A percentile compares a stretch with the other conserved stretches of the same genome.
These are phyloP conservation scores for Pluvianellus socialis DNA, from an alignment of 2,113 vertebrate genomes.

Conservation along the genomic window DNA sequence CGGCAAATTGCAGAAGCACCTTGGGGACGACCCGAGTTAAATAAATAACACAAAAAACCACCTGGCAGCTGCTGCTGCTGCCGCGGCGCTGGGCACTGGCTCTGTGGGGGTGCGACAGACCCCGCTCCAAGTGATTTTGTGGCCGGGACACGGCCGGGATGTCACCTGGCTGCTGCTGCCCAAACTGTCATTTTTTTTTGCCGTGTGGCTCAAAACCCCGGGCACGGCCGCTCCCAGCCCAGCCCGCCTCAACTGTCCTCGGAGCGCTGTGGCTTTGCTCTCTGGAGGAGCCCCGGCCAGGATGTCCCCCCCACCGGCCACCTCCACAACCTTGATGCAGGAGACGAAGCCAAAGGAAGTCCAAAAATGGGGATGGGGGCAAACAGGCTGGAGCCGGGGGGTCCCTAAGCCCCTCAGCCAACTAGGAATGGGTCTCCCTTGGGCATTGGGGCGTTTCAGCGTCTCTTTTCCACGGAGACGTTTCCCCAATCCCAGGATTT, in stretches of 20 bases:
- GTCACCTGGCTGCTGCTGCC: not conserved
- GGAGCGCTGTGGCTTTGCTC: too few species aligned
- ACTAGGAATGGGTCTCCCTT: accelerated
- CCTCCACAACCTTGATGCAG: accelerated
- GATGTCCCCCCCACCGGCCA: accelerated
- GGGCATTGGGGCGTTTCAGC: too few species aligned
- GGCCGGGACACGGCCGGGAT: accelerated
- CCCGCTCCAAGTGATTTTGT: accelerated
- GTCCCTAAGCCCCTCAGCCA: not conserved
- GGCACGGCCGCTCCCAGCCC: not conserved
- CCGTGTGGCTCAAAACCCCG: not conserved
- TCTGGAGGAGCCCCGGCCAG: not conserved
- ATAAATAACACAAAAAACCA: not conserved
- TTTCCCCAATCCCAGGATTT: accelerated
- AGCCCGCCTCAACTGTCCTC: accelerated
- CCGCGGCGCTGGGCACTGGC: not conserved
- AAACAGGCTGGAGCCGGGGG: accelerated
- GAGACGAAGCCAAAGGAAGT: not conserved
- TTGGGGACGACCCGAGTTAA: accelerated
- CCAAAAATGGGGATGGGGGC: accelerated
- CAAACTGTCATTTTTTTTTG: too few species aligned
- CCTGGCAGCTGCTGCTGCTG: not conserved
- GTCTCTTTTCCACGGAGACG: not conserved
- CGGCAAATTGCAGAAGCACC: not conserved
- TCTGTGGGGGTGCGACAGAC: not conserved